phyloP scores from a whole-genome alignment of 2,888 invertebrate species.

The Camptogramma bilineatum region DNA sequence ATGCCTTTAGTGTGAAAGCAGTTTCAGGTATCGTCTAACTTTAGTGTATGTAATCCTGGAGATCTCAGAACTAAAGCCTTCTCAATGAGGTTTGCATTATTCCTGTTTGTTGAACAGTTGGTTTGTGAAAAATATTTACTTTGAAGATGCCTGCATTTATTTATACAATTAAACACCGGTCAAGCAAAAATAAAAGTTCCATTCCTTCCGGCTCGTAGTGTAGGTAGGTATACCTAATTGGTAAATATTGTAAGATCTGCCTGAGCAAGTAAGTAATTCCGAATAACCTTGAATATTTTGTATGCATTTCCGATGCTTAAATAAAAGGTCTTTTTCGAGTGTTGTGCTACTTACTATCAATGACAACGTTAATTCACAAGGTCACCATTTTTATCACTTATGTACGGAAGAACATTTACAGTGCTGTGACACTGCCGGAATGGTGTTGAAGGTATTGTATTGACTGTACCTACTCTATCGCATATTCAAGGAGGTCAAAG shows the following conservation, averaged over 20 bases:
- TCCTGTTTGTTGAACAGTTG: not conserved
- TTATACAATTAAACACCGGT: too few relatives aligned
- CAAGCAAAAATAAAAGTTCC: not conserved
- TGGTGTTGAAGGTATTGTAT: too few relatives aligned
- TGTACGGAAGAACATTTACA: too few relatives aligned
- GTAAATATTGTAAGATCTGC: not conserved
- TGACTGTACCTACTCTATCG: too few relatives aligned
- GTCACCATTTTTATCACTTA: conserved; percentile 15
- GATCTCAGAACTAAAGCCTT: not conserved
- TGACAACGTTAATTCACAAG: not conserved
- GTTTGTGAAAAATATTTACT: not conserved
- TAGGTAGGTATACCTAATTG: not conserved
- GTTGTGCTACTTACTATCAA: conserved; percentile 1
- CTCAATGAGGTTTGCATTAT: not conserved
- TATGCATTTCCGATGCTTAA: conserved; percentile 3
- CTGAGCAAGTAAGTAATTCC: not conserved
- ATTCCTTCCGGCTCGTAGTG: not conserved
- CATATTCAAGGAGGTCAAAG: too few relatives aligned
- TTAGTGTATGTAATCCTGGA: too few relatives aligned
- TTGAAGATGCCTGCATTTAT: not conserved
- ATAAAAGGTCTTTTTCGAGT: conserved; percentile 20
- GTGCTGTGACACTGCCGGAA: too few relatives aligned
- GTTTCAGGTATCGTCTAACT: too few relatives aligned
- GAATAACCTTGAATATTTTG: not conserved
- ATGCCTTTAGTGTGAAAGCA: too few relatives aligned